Percentiles rank a stretch among this genome's conserved stretches.
These are phyloP conservation scores for Microtus oregoni DNA, from an alignment of 2,113 vertebrate species.

Conservation along the genomic window DNA sequence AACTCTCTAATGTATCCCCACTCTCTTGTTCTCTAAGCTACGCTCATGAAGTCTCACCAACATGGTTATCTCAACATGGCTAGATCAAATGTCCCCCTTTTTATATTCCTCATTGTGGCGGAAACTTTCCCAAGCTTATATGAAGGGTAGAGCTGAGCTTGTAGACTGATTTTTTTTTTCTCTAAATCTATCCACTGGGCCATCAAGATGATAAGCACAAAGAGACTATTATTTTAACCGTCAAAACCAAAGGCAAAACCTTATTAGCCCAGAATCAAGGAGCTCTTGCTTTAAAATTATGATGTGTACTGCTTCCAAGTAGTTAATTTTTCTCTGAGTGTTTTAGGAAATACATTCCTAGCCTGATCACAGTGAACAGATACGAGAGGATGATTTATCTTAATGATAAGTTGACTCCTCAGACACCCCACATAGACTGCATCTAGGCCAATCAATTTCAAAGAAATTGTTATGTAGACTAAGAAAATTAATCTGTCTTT, in stretches of 20 bases:
- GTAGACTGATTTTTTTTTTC: not conserved
- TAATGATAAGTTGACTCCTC: conserved; percentile 15
- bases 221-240: not conserved
- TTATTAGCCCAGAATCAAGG: conserved; percentile 20
- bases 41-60: not conserved
- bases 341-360: conserved; percentile 45
- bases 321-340: conserved; percentile 26
- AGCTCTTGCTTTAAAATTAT: conserved; percentile 15
- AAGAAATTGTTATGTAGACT: conserved; percentile 43
- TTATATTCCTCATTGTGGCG: not conserved
- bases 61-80: not conserved
- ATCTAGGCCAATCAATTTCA: conserved; percentile 3
- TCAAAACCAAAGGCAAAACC: not conserved
- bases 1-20: not conserved
- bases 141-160: not conserved
- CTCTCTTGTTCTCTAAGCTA: no score
- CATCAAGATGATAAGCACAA: not conserved
- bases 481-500: conserved; percentile 20
- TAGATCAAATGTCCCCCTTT: no score
- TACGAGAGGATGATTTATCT: not conserved
- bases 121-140: not conserved
- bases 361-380: not conserved
- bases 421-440: not conserved
- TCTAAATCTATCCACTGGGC: not conserved
- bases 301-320: not conserved